Conservation (phyloP, 1,140 invertebrate genomes). For the Panulirus ornatus region DNA sequence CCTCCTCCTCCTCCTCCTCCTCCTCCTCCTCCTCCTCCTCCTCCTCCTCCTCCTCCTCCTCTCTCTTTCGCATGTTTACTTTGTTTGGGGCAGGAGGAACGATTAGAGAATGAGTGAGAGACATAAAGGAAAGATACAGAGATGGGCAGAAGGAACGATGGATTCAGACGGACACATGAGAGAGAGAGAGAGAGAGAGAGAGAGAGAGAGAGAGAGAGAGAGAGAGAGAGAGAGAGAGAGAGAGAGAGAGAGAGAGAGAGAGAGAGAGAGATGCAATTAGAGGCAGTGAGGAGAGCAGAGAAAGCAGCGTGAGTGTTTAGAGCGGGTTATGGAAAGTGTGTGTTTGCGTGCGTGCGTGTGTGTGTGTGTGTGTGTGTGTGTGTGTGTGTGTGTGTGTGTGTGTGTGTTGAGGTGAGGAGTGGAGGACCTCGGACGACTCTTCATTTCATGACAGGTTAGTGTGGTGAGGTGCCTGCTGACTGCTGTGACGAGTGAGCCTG, state of each 20-base stretch:
- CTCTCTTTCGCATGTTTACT: too few relatives aligned
- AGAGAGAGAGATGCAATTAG: neutral
- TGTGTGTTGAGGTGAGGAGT: neutral
- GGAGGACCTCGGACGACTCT: too few relatives aligned
- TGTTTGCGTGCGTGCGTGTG: neutral
- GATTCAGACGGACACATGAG: neutral
- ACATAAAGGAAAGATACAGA: neutral
- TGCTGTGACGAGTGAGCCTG: too few relatives aligned
- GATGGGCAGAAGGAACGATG: neutral
- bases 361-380: conserved; percentile 6
- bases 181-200: conserved; percentile 4
- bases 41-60: too few relatives aligned
- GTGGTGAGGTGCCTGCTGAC: too few relatives aligned
- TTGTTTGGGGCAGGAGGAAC: neutral
- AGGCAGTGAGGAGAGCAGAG: neutral
- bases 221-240: neutral
- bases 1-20: too few relatives aligned
- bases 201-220: neutral
- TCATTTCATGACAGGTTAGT: too few relatives aligned
- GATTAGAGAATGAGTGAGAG: neutral
- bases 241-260: conserved; percentile 7
- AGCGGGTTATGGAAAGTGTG: neutral
- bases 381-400: conserved; percentile 8
- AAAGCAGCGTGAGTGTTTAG: neutral
- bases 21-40: too few relatives aligned